Base-by-base conservation (phyloP, 1,140 invertebrate species). In the Drosophila santomea region DNA sequence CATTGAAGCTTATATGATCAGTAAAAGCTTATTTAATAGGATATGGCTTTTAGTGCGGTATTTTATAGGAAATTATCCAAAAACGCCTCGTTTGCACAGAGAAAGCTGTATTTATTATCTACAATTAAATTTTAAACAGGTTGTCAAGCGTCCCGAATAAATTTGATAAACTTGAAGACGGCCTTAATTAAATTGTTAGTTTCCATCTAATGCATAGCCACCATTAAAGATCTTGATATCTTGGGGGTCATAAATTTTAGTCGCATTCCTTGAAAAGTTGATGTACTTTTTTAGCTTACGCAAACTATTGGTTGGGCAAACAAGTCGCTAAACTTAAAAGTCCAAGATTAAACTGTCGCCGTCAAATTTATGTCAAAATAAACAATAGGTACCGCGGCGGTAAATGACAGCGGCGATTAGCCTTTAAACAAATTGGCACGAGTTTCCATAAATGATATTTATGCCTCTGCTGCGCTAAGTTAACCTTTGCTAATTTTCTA, bases 401-500 rank as follows among this genome's bases (percentile, higher is more conserved):
- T 32, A 47, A 72, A 63, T 88, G 83, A 88, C 79, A 80, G 72
- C 67, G 23, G 51, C 75, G 75, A 79, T 86, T 86, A 88, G 78
- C 71, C 68, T 43, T 61, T 25, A 76, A 60, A 71, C 48, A 80
- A 89, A 80, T 89, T 80, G 68, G 72, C 71, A 64, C 58, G 39
- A 78, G 54, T 50, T 74, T 63, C 15, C 66, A 52, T 56, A 69
- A 64, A 54, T 50, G 48, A 60, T 74, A 58, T 75, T 64, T 67
- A 48, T 68, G 43, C 25, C 60, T 50, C 39, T 54, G 56, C 47
- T 56, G 57, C 51, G 44, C 28, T 20, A 7, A 50, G 59, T 72
- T 90, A 84, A 69, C 63, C 84, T 75, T 54, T 48, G 83, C 75
- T 86, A 86, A 86, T 86, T 86, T 83, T 83, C 68, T 90, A 74